A percentile compares a stretch with the other conserved stretches of the same genome.
Conservation (phyloP, 2,888 invertebrate genomes). For the Drosophila ezoana region DNA sequence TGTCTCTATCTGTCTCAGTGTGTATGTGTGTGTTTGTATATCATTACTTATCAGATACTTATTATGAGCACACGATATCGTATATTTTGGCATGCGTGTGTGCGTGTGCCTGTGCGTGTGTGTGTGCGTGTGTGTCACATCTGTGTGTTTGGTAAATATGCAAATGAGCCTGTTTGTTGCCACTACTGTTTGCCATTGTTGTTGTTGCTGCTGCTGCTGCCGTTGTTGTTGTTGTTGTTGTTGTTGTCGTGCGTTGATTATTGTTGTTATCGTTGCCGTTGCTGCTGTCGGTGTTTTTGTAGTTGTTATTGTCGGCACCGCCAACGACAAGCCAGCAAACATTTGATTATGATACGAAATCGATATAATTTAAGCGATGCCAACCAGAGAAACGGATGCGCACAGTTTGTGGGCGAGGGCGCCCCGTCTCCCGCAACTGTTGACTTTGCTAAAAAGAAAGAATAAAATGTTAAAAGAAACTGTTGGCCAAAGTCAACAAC, state of each 20-base stretch:
- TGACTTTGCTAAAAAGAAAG: slow-evolving; percentile 45
- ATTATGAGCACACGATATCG: slow-evolving; percentile 82
- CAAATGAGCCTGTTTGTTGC: slow-evolving; percentile 81
- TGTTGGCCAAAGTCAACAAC: slow-evolving; percentile 58
- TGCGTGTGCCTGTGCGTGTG: slow-evolving; percentile 3
- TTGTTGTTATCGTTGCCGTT: slow-evolving; percentile 69
- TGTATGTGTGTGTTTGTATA: slow-evolving; percentile 75
- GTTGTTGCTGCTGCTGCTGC: slow-evolving; percentile 50
- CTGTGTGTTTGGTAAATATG: slow-evolving; percentile 80
- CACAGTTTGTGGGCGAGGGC: slow-evolving; percentile 38
- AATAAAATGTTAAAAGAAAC: slow-evolving; percentile 20
- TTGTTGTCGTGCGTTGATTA: slow-evolving; percentile 73
- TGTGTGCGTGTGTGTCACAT: slow-evolving; percentile 47
- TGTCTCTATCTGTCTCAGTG: slow-evolving; percentile 12
- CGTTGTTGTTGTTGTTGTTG: slow-evolving; percentile 57
- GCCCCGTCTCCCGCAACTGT: slow-evolving; percentile 13
- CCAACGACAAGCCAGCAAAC: slow-evolving; percentile 78
- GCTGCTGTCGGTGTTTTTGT: slow-evolving; percentile 63
- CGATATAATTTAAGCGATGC: slow-evolving; percentile 81
- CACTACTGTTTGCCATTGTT: slow-evolving; percentile 80
- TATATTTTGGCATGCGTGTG: slow-evolving; percentile 72
- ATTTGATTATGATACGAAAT: slow-evolving; percentile 82
- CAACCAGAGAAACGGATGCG: slow-evolving; percentile 63
- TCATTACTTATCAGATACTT: slow-evolving; percentile 83
- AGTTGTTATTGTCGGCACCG: slow-evolving; percentile 69